Percentiles rank a stretch among this genome's conserved stretches.
Conservation (phyloP, 2,888 invertebrate species). For the Arctia plantaginis region DNA sequence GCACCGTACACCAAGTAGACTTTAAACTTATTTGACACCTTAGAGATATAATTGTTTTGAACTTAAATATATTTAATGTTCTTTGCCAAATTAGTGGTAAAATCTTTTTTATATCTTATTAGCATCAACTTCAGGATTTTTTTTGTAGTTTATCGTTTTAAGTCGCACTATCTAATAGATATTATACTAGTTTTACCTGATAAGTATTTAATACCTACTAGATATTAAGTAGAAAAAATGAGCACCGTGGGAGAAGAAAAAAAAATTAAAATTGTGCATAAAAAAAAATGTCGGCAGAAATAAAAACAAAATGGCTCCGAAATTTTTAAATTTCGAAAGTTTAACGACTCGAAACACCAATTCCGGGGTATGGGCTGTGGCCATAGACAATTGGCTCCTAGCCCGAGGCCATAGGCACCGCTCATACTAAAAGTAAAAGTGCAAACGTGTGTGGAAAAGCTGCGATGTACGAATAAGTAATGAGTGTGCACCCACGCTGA, state of each 20-base stretch:
- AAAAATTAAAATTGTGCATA: neutral
- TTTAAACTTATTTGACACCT: too few relatives aligned
- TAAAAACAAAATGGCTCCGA: constrained; percentile 6
- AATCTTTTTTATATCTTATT: too few relatives aligned
- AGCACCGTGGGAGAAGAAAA: neutral
- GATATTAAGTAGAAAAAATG: too few relatives aligned
- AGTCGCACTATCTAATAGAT: too few relatives aligned
- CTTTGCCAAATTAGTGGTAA: too few relatives aligned
- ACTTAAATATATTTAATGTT: too few relatives aligned
- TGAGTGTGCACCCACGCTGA: constrained; percentile 52
- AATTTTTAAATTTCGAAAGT: constrained; percentile 26
- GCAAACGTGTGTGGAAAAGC: constrained; percentile 58
- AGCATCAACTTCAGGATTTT: too few relatives aligned
- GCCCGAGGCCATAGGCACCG: constrained; percentile 21
- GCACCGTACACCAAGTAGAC: too few relatives aligned
- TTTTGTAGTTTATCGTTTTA: too few relatives aligned
- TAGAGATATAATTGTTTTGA: too few relatives aligned
- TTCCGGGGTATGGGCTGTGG: constrained; percentile 18
- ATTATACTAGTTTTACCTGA: too few relatives aligned
- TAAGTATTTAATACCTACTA: too few relatives aligned
- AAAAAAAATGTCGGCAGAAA: neutral
- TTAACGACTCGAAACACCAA: constrained; percentile 12
- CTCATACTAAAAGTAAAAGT: constrained; percentile 75
- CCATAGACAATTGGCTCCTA: constrained; percentile 25
- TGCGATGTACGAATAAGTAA: constrained; percentile 54